Base-by-base conservation (phyloP, 2,888 invertebrate genomes). In the Drosophila quasianomalipes region DNA sequence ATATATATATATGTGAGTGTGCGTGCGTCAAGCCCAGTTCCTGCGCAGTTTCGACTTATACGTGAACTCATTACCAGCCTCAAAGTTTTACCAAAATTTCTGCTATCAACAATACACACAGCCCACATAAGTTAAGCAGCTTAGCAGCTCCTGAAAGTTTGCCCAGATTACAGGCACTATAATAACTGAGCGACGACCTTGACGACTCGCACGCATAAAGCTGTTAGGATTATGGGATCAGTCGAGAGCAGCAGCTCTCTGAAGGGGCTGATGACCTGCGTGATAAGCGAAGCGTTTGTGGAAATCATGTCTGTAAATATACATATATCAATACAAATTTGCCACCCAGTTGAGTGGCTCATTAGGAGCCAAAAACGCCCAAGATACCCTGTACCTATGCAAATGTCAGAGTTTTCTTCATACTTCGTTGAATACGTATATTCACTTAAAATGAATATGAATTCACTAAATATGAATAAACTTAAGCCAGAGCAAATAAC, bases 21-120 rank as follows among this genome's bases (percentile, higher is more conserved):
- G 16, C 52, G 33, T 28, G 12, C 41, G 47, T 66, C n/a, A 41
- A 62, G 30, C 61, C 44, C 55, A 60, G 54, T 79, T 70, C 55
- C 55, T 59, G 59, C 51, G 52, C 81, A 65, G 54, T 53, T 53
- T 30, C 35, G 33, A 53, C 60, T 22, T 60, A 69, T 68, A 79
- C 81, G 79, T 81, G 81, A 77, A 79, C 73, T 79, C 69, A 79
- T 79, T 77, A 77, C 49, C 62, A 66, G 63, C 35, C 73, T 44
- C 55, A 72, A 81, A 69, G 68, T 81, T 68, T 68, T 30, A 30
- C 53, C 60, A 72, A 58, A 63, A 71, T 55, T 47, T 28, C 19
- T 6, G 1, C n/a, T 19, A 5, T 28, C 52, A 33, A 22, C 33
- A 22, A 31, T 37, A 65, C 28, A 22, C 47, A 26, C 30, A 49